Percentiles rank a stretch among this genome's conserved stretches.
phyloP scores from a whole-genome alignment of 2,797 vertebrate genomes.

The Neopelma chrysocephalum region DNA sequence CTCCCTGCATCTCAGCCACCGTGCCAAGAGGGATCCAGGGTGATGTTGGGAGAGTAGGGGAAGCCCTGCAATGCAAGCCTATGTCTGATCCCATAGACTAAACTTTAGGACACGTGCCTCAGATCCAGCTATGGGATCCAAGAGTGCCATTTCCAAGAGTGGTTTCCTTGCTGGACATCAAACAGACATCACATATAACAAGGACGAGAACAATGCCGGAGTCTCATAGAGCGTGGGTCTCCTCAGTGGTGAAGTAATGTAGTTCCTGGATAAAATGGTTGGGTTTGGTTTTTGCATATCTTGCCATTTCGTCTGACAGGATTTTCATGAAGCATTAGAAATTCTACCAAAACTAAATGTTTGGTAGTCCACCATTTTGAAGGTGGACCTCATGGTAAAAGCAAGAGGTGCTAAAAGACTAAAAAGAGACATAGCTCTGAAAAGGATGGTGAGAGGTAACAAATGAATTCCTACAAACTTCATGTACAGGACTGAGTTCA shows the following conservation, averaged over 20 bases:
- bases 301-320: not conserved
- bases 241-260: not conserved
- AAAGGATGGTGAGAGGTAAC: not conserved
- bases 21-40: not conserved
- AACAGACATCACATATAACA: not conserved
- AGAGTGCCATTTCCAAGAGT: not conserved
- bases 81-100: not conserved
- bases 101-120: not conserved
- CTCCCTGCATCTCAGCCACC: not conserved
- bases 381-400: not conserved
- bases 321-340: not conserved
- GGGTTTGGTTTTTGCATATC: not conserved
- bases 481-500: not conserved
- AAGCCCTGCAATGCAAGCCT: not conserved
- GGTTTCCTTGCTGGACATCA: not conserved
- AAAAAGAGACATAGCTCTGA: not conserved
- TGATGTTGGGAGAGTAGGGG: not conserved
- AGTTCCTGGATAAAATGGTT: not conserved
- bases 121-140: not conserved
- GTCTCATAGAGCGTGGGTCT: not conserved
- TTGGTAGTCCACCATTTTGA: too few relatives aligned
- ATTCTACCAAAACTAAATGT: not conserved
- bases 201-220: accelerated
- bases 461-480: not conserved
- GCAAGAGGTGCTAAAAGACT: not conserved